Conservation (phyloP, 2,113 vertebrate species). For the Myotis lucifugus region DNA sequence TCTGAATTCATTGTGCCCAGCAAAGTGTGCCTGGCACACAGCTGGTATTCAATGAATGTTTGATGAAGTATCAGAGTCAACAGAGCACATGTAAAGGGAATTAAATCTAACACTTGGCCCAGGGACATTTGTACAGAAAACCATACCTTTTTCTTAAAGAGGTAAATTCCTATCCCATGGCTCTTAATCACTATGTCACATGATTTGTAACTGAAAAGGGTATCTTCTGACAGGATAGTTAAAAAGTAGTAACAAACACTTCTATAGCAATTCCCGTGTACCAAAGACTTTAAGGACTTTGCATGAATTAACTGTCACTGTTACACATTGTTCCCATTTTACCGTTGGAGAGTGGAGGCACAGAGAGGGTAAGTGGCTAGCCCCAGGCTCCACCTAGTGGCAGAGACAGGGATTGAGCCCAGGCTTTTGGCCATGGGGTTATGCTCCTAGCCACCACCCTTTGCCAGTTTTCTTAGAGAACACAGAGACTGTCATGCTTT, state of each 20-base stretch:
- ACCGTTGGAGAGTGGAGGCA: not conserved
- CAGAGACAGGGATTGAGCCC: not conserved
- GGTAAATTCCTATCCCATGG: not conserved
- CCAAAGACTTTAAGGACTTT: not conserved
- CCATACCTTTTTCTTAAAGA: not conserved
- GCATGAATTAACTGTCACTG: not conserved
- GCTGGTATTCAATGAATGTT: not conserved
- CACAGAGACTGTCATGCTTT: not conserved
- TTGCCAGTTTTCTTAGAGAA: not conserved
- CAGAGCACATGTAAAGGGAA: not conserved
- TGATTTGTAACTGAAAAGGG: conserved; percentile 10
- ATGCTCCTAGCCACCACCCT: not conserved
- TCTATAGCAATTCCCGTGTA: not conserved
- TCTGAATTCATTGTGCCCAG: not conserved
- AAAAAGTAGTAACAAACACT: not conserved
- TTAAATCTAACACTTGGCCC: not conserved
- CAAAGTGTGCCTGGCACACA: not conserved
- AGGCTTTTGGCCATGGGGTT: not conserved
- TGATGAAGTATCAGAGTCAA: not conserved
- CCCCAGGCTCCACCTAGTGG: not conserved
- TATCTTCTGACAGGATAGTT: not conserved
- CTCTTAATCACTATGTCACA: not conserved
- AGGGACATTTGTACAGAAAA: not conserved
- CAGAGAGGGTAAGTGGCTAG: not conserved
- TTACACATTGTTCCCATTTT: not conserved